Evolutionary conservation across 2,797 vertebrate species (phyloP), one percentile per base, ranked within the genome.

Genomic region (Acipenser transmontanus): DNA sequence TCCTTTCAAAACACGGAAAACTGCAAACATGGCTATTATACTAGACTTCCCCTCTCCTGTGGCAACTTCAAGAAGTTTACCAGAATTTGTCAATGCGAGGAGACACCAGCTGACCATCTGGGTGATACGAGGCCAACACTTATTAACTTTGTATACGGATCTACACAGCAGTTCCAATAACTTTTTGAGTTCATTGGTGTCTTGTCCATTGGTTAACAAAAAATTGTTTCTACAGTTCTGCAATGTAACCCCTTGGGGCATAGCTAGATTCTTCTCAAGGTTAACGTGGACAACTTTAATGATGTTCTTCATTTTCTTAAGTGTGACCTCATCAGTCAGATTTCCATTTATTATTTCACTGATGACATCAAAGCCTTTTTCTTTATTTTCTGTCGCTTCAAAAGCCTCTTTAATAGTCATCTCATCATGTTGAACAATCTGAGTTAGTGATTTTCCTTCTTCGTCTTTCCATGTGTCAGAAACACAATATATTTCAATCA

Each of bases 31-130:
- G 0, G 84, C 84, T 34, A 87, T 78, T 0, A 82, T 81, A 2
- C 84, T 85, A 0, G 86, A 84, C 75, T 88, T 87, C 1, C 80
- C 85, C 62, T 86, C 82, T 57, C 82, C 82, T 6, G 84, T 87
- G 4, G 68, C 66, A 7, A 86, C 77, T 66, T 88, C 82, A 56
- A 88, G 66, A 47, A 86, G 60, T 0, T 6, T 49, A 0, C 82
- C 80, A 1, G 79, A 70, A 47, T 64, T 0, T 4, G 84, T 84
- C 20, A 81, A 80, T 48, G 62, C 81, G 63, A 86, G 77, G 10
- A 86, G 67, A 66, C 81, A 81, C 81, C 75, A 85, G 72, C 80
- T 83, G 66, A 87, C 82, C 81, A 85, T 82, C 70, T 87, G 86
- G 0, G 83, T 84, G 50, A 63, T 5, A 7, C 77, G 66, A 9